These are phyloP conservation scores for Mormyrops attenuatus DNA, from an alignment of 2,797 vertebrate species.

Conservation along the genomic window DNA sequence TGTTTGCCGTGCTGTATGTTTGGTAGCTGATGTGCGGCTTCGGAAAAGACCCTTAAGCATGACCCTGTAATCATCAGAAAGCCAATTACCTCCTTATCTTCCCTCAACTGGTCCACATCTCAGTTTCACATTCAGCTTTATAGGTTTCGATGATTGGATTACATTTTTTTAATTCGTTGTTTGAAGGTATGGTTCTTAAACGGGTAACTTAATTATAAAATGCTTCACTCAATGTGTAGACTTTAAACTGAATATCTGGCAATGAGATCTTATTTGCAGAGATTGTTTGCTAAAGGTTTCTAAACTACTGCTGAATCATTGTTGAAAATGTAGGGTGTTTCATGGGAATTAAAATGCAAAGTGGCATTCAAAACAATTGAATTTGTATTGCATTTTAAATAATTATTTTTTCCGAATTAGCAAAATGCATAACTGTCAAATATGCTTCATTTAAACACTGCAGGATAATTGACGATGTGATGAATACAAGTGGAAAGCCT, in stretches of 20 bases:
- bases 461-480: neutral
- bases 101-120: neutral
- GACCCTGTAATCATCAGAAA: neutral
- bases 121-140: neutral
- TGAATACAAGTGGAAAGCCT: neutral
- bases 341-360: neutral
- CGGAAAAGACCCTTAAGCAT: neutral
- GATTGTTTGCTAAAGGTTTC: neutral
- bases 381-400: neutral
- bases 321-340: neutral
- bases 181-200: neutral
- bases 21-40: neutral
- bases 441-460: neutral
- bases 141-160: neutral
- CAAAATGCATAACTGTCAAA: neutral
- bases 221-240: neutral
- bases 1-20: neutral
- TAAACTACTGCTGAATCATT: neutral
- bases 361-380: neutral
- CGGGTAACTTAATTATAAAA: neutral
- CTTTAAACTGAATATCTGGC: constrained; percentile 6
- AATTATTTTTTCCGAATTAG: neutral
- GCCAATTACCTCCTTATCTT: neutral
- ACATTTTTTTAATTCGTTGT: neutral
- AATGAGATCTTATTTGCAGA: neutral